Percentiles rank a stretch among this genome's conserved stretches.
phyloP scores from a whole-genome alignment of 2,797 vertebrate genomes.

The Spinus olivaceus region DNA sequence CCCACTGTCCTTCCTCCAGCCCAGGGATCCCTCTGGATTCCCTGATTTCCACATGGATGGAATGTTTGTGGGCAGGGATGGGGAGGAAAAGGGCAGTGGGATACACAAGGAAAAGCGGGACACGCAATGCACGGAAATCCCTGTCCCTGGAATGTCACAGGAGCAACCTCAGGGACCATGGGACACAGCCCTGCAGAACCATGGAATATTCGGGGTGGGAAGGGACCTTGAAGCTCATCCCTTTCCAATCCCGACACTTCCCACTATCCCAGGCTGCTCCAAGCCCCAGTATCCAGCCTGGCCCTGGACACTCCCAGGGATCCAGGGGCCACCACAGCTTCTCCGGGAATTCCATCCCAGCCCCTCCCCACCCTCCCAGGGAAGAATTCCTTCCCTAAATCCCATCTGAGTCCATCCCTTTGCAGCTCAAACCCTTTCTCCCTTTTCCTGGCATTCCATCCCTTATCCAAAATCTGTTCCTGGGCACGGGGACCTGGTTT shows the following conservation, averaged over 20 bases:
- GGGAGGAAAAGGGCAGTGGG: background rate
- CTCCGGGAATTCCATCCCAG: background rate
- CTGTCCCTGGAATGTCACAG: background rate
- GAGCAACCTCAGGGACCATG: background rate
- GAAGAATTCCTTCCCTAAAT: background rate
- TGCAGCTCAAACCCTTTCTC: fast-evolving
- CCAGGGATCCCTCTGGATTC: background rate
- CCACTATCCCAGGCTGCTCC: background rate
- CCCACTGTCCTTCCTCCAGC: background rate
- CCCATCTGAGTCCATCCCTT: background rate
- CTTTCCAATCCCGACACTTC: fast-evolving
- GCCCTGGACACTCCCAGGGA: background rate
- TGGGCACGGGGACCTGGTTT: fast-evolving
- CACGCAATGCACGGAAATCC: fast-evolving
- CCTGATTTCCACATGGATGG: background rate
- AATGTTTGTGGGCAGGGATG: background rate
- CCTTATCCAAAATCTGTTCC: too few species aligned
- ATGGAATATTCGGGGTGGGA: background rate
- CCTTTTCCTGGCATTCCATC: background rate
- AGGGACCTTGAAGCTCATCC: background rate
- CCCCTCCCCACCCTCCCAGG: background rate
- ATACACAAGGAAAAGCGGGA: background rate
- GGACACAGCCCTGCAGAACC: background rate
- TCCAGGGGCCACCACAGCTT: background rate
- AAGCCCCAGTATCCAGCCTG: background rate